Evolutionary conservation across 1,140 invertebrate species (phyloP), one percentile per base, ranked within the genome.

Genomic region (Capitella teleta): DNA sequence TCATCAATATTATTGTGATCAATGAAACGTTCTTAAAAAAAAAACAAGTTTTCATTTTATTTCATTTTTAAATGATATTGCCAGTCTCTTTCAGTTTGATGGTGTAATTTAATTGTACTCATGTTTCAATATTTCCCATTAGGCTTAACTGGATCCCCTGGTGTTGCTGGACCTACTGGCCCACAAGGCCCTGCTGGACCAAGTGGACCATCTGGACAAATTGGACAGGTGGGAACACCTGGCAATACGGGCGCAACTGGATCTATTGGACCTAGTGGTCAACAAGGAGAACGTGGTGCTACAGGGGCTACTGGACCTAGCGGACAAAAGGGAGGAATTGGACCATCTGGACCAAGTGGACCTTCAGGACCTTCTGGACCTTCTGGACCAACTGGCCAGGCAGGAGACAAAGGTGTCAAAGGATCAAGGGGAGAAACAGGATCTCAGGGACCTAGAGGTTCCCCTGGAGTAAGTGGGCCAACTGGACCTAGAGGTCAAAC

Each of bases 211-310:
- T 70, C 72, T 30, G 86, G 86, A 56, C 72, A 86, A 42, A 67
- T 76, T 52, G 85, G 85, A 56, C 79, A 83, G 30, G 78, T 78
- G 10, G 85, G 86, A 43, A 77, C 78, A 47, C 81, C n/a, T 84
- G 21, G 48, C n/a, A n/a, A 32, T 10, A 8, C 8, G 8, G 51
- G 19, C 8, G 41, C n/a, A 1, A 6, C 5, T 36, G 46, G 45
- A 21, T 21, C 2, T 21, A 47, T 46, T 48, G 56, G 56, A 55
- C 78, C 79, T 3, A 76, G 77, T 62, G 68, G 68, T 43, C 40
- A n/a, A n/a, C n/a, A n/a, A n/a, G n/a, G n/a, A n/a, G n/a, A n/a
- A 26, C 57, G 55, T 24, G 81, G 81, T n/a, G 73, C 74, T 25
- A 52, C 45, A 48, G 50, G 49, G 16, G 25, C 34, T 23, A 47